These are phyloP conservation scores for Artibeus jamaicensis DNA, from an alignment of 2,797 vertebrate genomes.

Conservation along the genomic window DNA sequence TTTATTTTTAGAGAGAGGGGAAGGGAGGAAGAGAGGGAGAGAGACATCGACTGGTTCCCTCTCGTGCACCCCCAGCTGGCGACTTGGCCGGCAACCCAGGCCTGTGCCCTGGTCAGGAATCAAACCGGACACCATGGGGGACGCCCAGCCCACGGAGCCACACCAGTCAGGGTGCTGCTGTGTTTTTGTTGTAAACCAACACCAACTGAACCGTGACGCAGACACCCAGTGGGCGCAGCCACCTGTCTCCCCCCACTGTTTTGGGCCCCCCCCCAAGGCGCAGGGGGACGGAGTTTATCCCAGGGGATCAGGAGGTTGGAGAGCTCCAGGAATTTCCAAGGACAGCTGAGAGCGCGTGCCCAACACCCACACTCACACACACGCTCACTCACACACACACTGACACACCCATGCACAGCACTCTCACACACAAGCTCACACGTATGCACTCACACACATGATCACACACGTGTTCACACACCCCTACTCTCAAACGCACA, in stretches of 20 bases:
- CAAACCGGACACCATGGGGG: neutral
- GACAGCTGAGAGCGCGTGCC: neutral
- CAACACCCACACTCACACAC: neutral
- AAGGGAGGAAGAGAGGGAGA: neutral
- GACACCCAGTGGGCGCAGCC: neutral
- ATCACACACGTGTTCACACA: neutral
- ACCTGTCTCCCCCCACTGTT: rapidly evolving
- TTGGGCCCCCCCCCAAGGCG: neutral
- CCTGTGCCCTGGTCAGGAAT: neutral
- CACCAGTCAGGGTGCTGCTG: neutral
- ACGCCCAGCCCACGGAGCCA: neutral
- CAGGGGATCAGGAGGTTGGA: neutral
- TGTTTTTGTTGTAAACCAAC: neutral
- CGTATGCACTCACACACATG: neutral
- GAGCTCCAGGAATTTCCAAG: neutral
- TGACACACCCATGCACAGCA: too few relatives aligned
- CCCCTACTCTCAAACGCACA: too few relatives aligned
- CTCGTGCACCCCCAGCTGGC: too few relatives aligned
- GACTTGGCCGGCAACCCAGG: neutral
- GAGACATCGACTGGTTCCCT: neutral
- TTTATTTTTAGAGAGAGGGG: neutral
- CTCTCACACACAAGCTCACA: neutral
- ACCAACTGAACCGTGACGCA: neutral
- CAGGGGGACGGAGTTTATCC: neutral
- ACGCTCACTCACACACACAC: neutral